Conservation (phyloP, 2,888 invertebrate genomes). For the Tenthredo notha region DNA sequence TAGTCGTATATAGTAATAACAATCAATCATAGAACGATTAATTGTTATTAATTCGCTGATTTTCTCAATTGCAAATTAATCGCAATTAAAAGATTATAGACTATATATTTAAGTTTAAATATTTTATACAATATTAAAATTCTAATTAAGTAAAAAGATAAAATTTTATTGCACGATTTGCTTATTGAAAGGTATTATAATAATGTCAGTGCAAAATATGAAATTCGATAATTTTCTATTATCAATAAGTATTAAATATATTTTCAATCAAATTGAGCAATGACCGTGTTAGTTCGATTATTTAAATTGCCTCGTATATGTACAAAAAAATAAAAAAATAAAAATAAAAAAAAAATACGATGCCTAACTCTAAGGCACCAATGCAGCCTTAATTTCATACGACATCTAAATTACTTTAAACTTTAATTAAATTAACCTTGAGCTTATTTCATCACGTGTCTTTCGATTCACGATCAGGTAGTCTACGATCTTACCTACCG, state of each 20-base stretch:
- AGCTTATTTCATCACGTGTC: conserved; percentile 38
- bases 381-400: conserved; percentile 52
- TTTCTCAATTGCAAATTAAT: conserved; percentile 45
- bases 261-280: conserved; percentile 54
- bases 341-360: conserved; percentile 41
- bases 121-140: background rate
- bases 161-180: conserved; percentile 29
- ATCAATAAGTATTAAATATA: conserved; percentile 47
- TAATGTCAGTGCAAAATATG: conserved; percentile 30
- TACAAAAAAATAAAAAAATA: conserved; percentile 1
- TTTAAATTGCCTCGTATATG: conserved; percentile 36
- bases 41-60: conserved; percentile 43
- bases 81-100: conserved; percentile 45
- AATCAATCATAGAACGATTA: conserved; percentile 53
- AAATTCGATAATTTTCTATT: conserved; percentile 19
- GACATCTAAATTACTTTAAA: conserved; percentile 4
- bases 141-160: background rate
- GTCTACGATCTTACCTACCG: conserved; percentile 3
- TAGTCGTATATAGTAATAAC: conserved; percentile 25
- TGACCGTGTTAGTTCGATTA: conserved; percentile 40
- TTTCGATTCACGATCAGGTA: conserved; percentile 11
- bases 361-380: conserved; percentile 46
- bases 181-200: conserved; percentile 20
- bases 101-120: background rate
- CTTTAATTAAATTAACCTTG: conserved; percentile 42